Evolutionary conservation across 2,888 invertebrate genomes (phyloP), one percentile per base, ranked within the genome.

Genomic region (Ptilodon capucinus): DNA sequence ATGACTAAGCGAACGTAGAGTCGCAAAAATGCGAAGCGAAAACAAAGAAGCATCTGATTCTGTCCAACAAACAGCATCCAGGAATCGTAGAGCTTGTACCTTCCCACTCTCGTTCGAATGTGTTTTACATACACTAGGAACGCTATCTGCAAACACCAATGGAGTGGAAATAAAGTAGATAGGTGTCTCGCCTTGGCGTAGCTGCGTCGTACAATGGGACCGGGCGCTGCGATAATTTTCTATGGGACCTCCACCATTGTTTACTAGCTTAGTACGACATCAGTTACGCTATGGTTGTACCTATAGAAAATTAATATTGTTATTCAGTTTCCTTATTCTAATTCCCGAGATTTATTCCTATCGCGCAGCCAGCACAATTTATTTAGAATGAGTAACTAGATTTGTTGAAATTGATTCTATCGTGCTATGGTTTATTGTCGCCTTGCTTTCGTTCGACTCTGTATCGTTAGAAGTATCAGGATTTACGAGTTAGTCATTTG

Each of bases 81-180:
- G 40, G 38, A 44, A 52, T 42, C 44, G 44, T 48, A 53, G 51
- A 48, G 52, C 60, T 40, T 54, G 60, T 57, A 58, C 60, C 66
- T 58, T 66, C 68, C 59, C 65, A 74, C 64, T 72, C 69, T 67
- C 76, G 79, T 81, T 82, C 77, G 71, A 83, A 85, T 82, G 69
- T 78, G 74, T 79, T 84, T 84, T 79, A 81, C 81, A 81, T 83
- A 83, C 72, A 76, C 76, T 71, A 71, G 71, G 57, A 68, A 60
- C 64, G 74, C 71, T 81, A 76, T 81, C 62, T 45, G 50, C 47
- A 40, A 58, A 60, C 62, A 50, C 67, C 69, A 77, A 74, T 73
- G 69, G 68, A 56, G 66, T 64, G 65, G 74, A 74, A 79, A 79
- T 84, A 80, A 81, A 80, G 65, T 76, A 78, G 76, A 76, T 74